Percentiles rank a stretch among this genome's conserved stretches.
phyloP scores from a whole-genome alignment of 2,888 invertebrate genomes.

The Drosophila neutralis region DNA sequence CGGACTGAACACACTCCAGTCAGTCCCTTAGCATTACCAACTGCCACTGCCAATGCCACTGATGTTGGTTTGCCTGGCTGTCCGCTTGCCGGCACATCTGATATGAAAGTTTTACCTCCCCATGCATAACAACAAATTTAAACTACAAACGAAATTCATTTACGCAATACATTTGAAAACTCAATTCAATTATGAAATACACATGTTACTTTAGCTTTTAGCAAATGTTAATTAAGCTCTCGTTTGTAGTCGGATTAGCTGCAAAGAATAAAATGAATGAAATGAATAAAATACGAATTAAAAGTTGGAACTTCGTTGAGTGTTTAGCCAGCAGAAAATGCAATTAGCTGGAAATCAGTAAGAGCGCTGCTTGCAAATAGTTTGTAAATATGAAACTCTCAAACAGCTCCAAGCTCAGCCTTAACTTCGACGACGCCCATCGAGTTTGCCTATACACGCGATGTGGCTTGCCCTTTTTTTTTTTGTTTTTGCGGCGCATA shows the following conservation, averaged over 20 bases:
- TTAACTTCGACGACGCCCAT: constrained; percentile 28
- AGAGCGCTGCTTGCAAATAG: constrained; percentile 2
- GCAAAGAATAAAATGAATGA: neutral
- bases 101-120: constrained; percentile 63
- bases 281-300: constrained; percentile 48
- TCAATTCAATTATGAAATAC: constrained; percentile 67
- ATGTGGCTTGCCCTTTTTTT: constrained; percentile 11
- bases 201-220: constrained; percentile 39
- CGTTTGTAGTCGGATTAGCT: constrained; percentile 46
- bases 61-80: constrained; percentile 19
- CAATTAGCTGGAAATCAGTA: constrained; percentile 55
- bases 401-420: neutral
- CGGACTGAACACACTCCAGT: neutral
- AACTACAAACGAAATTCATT: constrained; percentile 62
- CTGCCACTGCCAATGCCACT: constrained; percentile 28
- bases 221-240: constrained; percentile 58
- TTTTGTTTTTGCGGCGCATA: constrained; percentile 41
- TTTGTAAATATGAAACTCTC: constrained; percentile 7
- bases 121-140: constrained; percentile 56
- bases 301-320: constrained; percentile 56
- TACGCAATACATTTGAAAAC: constrained; percentile 63
- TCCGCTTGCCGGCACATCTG: constrained; percentile 46
- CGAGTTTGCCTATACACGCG: constrained; percentile 25
- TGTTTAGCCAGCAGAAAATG: constrained; percentile 47
- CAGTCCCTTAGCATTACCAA: constrained; percentile 22